Percentiles rank a stretch among this genome's conserved stretches.
phyloP scores from a whole-genome alignment of 1,140 invertebrate species.

The Notospermus geniculatus region DNA sequence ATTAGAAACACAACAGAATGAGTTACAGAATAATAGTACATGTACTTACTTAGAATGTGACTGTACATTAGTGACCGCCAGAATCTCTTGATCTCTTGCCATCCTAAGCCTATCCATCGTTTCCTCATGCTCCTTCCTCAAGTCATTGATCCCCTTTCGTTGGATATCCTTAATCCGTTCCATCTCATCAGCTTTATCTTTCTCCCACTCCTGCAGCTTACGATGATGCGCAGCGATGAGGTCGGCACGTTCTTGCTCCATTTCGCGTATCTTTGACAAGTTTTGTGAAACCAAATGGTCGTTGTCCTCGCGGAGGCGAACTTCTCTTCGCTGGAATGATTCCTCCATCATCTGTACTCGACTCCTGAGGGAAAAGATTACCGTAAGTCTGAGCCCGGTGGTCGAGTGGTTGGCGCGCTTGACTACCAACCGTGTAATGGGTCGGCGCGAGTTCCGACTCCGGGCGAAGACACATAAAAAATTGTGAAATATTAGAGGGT shows the following conservation, averaged over 20 bases:
- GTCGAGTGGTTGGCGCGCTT: too few relatives aligned
- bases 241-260: constrained; percentile 42
- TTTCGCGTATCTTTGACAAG: constrained; percentile 27
- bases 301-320: constrained; percentile 40
- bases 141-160: constrained; percentile 16
- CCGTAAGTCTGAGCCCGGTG: too few relatives aligned
- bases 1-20: too few relatives aligned
- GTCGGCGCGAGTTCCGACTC: not conserved
- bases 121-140: constrained; percentile 41
- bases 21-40: too few relatives aligned
- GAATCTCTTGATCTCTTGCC: constrained; percentile 42
- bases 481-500: too few relatives aligned
- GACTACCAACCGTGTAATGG: too few relatives aligned
- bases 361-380: constrained; percentile 29
- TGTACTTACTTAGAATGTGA: constrained; percentile 37
- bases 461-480: too few relatives aligned
- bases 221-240: constrained; percentile 27
- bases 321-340: constrained; percentile 36
- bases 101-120: constrained; percentile 33
- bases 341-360: constrained; percentile 41
- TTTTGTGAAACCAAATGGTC: constrained; percentile 36
- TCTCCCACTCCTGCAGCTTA: constrained; percentile 34
- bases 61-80: constrained; percentile 35
- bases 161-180: constrained; percentile 40
- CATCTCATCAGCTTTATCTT: constrained; percentile 32